These are phyloP conservation scores for Perizoma flavofasciatum DNA, from an alignment of 2,888 invertebrate genomes.

Conservation along the genomic window DNA sequence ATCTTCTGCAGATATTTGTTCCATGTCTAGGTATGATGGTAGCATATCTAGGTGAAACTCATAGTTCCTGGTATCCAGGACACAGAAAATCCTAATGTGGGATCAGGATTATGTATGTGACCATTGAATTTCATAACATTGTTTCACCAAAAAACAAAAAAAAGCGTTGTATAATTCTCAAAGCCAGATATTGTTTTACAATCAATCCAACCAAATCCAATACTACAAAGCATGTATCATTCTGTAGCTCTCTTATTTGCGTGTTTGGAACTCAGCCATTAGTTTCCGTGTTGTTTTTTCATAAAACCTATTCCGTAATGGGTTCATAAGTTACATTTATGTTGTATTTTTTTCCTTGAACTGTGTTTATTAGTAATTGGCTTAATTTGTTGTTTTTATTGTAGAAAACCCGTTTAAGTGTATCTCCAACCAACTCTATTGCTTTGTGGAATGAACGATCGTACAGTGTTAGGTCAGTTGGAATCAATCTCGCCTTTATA, in stretches of 20 bases:
- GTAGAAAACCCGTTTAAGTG: not conserved
- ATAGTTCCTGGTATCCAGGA: no score
- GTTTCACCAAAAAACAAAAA: not conserved
- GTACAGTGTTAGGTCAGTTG: constrained; percentile 1
- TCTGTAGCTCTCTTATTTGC: constrained; percentile 45
- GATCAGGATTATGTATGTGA: no score
- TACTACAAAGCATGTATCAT: constrained; percentile 40
- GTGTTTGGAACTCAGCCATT: constrained; percentile 53
- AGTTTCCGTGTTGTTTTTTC: constrained; percentile 43
- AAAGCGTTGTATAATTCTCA: not conserved
- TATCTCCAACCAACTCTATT: not conserved
- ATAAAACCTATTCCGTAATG: constrained; percentile 42
- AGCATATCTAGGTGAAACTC: no score
- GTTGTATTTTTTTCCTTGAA: constrained; percentile 29
- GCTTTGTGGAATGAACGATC: constrained; percentile 4
- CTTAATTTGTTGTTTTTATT: constrained; percentile 15
- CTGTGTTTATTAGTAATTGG: constrained; percentile 17
- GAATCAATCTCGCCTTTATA: not conserved
- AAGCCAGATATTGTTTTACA: constrained; percentile 46
- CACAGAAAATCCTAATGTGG: no score
- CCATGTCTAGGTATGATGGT: no score
- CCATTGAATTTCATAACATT: not conserved
- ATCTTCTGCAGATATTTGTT: no score
- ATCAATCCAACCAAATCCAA: constrained; percentile 23
- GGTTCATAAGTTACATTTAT: constrained; percentile 38